phyloP scores from a whole-genome alignment of 2,888 invertebrate genomes.

The Rhyacophila evoluta region DNA sequence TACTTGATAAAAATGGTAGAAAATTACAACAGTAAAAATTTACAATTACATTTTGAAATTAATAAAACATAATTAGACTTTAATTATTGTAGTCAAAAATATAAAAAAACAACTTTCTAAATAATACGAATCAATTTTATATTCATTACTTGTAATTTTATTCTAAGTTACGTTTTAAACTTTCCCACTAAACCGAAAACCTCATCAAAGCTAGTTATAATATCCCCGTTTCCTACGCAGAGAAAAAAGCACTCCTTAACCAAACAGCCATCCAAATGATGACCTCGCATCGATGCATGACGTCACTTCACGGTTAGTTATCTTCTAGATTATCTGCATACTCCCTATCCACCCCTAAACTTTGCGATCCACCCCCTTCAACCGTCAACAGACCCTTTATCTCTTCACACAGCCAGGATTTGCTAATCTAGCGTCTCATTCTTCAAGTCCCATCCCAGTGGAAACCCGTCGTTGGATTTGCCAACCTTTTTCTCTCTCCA shows the following conservation, averaged over 20 bases:
- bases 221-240: too few species aligned
- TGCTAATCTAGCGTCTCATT: conserved; percentile 18
- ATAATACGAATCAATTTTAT: too few species aligned
- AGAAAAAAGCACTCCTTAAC: background rate
- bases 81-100: too few species aligned
- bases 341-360: background rate
- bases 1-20: too few species aligned
- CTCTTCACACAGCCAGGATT: conserved; percentile 1
- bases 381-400: conserved; percentile 8
- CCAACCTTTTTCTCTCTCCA: conserved; percentile 9
- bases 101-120: too few species aligned
- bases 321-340: conserved; percentile 15
- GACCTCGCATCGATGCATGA: conserved; percentile 22
- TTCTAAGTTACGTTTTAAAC: too few species aligned
- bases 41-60: too few species aligned
- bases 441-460: background rate
- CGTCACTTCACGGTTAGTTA: conserved; percentile 24
- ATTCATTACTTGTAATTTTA: too few species aligned
- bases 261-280: background rate
- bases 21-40: too few species aligned
- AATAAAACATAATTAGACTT: too few species aligned
- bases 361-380: background rate
- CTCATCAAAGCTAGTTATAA: too few species aligned
- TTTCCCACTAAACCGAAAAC: too few species aligned
- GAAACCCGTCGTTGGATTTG: background rate